Evolutionary conservation across 2,888 invertebrate genomes (phyloP), one percentile per base, ranked within the genome.

Genomic region (Volucella zonaria): DNA sequence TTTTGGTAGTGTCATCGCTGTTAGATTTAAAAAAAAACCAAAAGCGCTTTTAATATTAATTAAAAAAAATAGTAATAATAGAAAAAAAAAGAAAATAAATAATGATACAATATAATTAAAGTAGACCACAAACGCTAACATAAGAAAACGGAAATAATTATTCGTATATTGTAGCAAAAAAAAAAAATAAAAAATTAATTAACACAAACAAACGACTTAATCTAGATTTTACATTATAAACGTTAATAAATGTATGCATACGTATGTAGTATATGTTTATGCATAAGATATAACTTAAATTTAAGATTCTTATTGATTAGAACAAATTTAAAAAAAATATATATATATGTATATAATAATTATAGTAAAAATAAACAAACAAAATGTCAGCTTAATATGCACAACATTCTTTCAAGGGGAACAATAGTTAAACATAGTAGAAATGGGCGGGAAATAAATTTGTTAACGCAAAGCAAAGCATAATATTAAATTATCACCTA

Each of bases 41-140:
- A 66, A 66, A 83, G 49, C 75, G 66, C 38, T 64, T 73, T 68
- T 66, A 51, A 62, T 73, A 18, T 61, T 73, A 15, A 56, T 56
- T 56, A 56, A 12, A 56, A 56, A 31, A 15, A 38, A 52, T 58
- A 49, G 31, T 31, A 31, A 31, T 31, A 6, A 6, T 43, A 64
- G 40, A 64, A 74, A 38, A 49, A 18, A 56, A 14, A 66, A 70
- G 54, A 61, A 52, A 83, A 71, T 76, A 80, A 83, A 71, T 83
- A 75, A 80, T 70, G 70, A 79, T 79, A 83, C 79, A 75, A 68
- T 70, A 71, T 79, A 75, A 76, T 79, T 79, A 79, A 79, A 70
- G 74, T 79, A 64, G 43, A 56, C 82, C 74, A 56, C 64, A 82
- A 74, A 82, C 61, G 58, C 67, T 61, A 62, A 59, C 51, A 61